phyloP scores from a whole-genome alignment of 2,888 invertebrate species.

The Eustalomyia histrio region DNA sequence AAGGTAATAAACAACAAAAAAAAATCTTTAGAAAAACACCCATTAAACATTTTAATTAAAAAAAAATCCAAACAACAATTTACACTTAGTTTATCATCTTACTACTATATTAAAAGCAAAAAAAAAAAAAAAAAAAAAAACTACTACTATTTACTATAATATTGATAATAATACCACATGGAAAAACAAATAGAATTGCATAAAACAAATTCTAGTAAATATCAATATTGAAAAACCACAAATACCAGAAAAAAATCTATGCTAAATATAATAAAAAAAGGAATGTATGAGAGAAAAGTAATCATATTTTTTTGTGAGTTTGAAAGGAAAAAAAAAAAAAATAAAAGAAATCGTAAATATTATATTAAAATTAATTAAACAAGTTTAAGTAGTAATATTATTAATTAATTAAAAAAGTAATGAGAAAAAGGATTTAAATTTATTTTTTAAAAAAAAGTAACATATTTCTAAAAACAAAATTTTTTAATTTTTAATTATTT shows the following conservation, averaged over 20 bases:
- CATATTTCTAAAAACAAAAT: constrained; percentile 32
- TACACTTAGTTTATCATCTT: constrained; percentile 44
- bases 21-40: constrained; percentile 32
- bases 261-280: constrained; percentile 17
- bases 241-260: constrained; percentile 32
- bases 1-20: constrained; percentile 30
- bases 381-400: constrained; percentile 63
- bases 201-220: constrained; percentile 41
- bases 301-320: constrained; percentile 38
- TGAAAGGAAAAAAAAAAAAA: constrained; percentile 9
- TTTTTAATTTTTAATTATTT: constrained; percentile 4
- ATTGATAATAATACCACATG: constrained; percentile 11
- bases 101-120: constrained; percentile 14
- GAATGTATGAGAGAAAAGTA: constrained; percentile 7
- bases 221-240: constrained; percentile 35
- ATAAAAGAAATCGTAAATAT: constrained; percentile 17
- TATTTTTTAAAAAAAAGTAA: constrained; percentile 49
- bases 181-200: constrained; percentile 42
- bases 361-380: constrained; percentile 48
- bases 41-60: constrained; percentile 36
- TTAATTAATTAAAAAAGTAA: constrained; percentile 52
- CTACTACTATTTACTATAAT: constrained; percentile 54
- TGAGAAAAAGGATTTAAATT: constrained; percentile 45
- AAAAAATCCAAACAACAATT: constrained; percentile 30
- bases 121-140: constrained; percentile 15